These are phyloP conservation scores for Plutomurus gul DNA, from an alignment of 1,140 invertebrate species.

Conservation along the genomic window DNA sequence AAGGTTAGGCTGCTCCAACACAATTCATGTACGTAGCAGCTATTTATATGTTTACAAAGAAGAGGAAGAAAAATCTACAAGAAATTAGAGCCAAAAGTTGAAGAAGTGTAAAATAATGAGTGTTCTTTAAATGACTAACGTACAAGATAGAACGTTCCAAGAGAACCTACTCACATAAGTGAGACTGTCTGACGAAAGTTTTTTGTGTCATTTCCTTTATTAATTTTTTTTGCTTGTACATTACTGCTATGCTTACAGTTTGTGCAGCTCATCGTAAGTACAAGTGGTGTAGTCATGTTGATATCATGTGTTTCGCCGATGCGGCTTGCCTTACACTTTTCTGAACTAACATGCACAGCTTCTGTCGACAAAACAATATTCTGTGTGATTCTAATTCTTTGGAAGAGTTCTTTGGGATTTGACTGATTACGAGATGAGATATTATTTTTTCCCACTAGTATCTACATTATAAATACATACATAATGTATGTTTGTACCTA, in stretches of 20 bases:
- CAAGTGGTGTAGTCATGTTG: too few species aligned
- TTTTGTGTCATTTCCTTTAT: conserved; percentile 35
- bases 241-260: neutral
- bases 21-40: neutral
- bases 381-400: neutral
- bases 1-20: neutral
- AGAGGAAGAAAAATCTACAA: neutral
- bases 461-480: too few species aligned
- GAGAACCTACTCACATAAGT: neutral
- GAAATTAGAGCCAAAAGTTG: conserved; percentile 28
- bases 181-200: neutral
- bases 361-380: neutral
- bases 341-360: neutral
- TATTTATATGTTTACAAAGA: conserved; percentile 21
- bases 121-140: conserved; percentile 2
- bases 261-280: too few species aligned
- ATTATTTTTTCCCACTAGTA: too few species aligned
- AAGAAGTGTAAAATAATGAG: conserved; percentile 29
- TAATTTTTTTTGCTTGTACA: conserved; percentile 15
- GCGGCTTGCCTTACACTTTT: too few species aligned
- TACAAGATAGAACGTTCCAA: neutral
- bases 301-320: too few species aligned
- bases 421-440: too few species aligned
- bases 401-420: neutral
- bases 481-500: too few species aligned